Evolutionary conservation across 2,113 vertebrate genomes (phyloP).

Genomic region (Tinamus guttatus): DNA sequence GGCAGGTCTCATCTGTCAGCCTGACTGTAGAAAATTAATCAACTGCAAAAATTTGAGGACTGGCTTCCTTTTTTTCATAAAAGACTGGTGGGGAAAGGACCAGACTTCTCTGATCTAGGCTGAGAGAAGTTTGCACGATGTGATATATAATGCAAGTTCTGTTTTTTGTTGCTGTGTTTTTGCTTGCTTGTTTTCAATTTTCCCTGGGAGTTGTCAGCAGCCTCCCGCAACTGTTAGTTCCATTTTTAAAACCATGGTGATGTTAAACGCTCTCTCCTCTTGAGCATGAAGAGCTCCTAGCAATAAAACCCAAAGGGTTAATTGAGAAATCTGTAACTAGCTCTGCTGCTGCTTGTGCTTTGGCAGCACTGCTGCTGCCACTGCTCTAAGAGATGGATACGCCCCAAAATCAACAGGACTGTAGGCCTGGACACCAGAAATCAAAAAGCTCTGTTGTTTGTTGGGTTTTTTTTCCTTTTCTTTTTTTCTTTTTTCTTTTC

Average conservation of each 20-base stretch:
- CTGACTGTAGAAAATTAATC: not conserved
- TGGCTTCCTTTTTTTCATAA: not conserved
- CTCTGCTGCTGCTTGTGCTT: not conserved
- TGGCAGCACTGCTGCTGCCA: not conserved
- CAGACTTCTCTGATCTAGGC: not conserved
- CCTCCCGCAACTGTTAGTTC: not conserved
- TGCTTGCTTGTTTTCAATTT: not conserved
- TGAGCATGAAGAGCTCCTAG: not conserved
- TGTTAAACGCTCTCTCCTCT: not conserved
- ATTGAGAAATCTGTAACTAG: not conserved
- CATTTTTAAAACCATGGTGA: not conserved
- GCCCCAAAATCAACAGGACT: not conserved
- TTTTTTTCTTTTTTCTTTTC: not conserved
- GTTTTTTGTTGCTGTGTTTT: not conserved
- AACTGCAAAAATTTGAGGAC: not conserved
- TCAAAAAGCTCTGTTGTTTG: not conserved
- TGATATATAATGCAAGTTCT: not conserved
- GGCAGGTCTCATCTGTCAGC: not conserved
- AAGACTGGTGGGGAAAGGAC: not conserved
- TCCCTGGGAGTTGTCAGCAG: not conserved
- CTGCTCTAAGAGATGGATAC: not conserved
- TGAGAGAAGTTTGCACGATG: not conserved
- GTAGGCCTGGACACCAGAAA: not conserved
- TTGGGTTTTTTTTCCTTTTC: too few relatives aligned
- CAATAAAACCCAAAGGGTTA: not conserved